Percentiles rank a stretch among this genome's conserved stretches.
Conservation (phyloP, 2,113 vertebrate genomes). For the Diadophis punctatus region DNA sequence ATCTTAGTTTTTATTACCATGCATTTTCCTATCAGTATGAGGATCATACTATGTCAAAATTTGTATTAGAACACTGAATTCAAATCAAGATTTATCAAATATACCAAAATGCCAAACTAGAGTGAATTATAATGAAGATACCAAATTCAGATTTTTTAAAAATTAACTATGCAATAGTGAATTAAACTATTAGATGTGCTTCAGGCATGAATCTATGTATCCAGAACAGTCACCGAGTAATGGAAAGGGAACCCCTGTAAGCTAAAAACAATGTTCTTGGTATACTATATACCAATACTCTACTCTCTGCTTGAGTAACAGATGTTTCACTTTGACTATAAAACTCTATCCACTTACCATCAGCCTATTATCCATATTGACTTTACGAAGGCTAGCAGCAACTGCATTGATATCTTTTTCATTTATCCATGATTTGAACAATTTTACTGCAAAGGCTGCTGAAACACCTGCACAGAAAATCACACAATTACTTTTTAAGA, state of each 20-base stretch:
- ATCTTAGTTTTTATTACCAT: neutral
- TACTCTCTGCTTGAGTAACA: neutral
- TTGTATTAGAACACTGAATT: neutral
- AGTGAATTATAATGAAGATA: neutral
- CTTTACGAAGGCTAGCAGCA: slow-evolving; percentile 90
- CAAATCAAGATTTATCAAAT: neutral
- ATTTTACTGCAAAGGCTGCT: slow-evolving; percentile 96
- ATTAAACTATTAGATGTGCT: neutral
- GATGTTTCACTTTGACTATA: neutral
- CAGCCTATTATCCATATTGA: slow-evolving; percentile 97
- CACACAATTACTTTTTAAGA: neutral
- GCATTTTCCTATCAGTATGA: neutral
- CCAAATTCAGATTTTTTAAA: neutral
- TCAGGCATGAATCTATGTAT: neutral
- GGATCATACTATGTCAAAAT: neutral
- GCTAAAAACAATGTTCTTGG: neutral
- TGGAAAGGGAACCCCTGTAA: neutral
- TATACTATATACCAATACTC: neutral
- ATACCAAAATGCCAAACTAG: neutral
- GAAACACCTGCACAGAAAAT: slow-evolving; percentile 80
- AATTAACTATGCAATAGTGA: neutral
- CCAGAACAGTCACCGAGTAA: neutral
- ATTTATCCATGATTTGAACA: slow-evolving; percentile 98
- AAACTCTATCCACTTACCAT: slow-evolving; percentile 75
- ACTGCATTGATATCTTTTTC: slow-evolving; percentile 98